Evolutionary conservation across 2,888 invertebrate genomes (phyloP).

Genomic region (Eupithecia centaureata): DNA sequence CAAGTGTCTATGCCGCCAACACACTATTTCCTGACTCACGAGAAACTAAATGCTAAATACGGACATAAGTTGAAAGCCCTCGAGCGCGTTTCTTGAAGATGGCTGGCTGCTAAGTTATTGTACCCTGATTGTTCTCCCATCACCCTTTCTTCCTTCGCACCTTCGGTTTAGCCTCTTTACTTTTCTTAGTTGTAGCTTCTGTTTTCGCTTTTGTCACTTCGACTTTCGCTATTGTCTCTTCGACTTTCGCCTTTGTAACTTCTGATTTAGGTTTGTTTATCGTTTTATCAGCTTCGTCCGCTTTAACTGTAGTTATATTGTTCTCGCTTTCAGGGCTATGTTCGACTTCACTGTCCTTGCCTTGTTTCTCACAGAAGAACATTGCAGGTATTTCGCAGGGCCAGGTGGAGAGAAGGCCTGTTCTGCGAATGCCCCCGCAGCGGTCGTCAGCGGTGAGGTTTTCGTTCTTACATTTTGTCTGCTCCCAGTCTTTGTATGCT

Average conservation of each 20-base stretch:
- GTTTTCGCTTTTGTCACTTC: neutral
- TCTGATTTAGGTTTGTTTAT: neutral
- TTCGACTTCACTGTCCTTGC: slow-evolving; percentile 18
- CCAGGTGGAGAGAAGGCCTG: slow-evolving; percentile 51
- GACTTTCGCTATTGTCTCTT: neutral
- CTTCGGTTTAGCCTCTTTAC: neutral
- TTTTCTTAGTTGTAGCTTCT: neutral
- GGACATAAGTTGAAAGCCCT: too few species aligned
- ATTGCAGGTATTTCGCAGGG: slow-evolving; percentile 52
- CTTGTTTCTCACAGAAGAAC: slow-evolving; percentile 63
- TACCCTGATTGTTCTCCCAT: neutral
- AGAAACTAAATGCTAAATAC: too few species aligned
- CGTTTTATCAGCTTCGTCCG: neutral
- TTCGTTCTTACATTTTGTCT: slow-evolving; percentile 43
- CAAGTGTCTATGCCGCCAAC: too few species aligned
- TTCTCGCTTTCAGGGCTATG: neutral
- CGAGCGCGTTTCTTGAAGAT: too few species aligned
- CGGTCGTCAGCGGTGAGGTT: slow-evolving; percentile 39
- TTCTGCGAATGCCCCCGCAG: slow-evolving; percentile 57
- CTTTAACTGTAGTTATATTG: neutral
- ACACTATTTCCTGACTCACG: too few species aligned
- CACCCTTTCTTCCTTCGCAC: neutral
- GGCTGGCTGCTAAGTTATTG: neutral
- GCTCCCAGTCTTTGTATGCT: slow-evolving; percentile 54
- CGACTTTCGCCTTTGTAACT: neutral